Conservation (phyloP, 2,113 vertebrate genomes). For the Pseudopodoces humilis region DNA sequence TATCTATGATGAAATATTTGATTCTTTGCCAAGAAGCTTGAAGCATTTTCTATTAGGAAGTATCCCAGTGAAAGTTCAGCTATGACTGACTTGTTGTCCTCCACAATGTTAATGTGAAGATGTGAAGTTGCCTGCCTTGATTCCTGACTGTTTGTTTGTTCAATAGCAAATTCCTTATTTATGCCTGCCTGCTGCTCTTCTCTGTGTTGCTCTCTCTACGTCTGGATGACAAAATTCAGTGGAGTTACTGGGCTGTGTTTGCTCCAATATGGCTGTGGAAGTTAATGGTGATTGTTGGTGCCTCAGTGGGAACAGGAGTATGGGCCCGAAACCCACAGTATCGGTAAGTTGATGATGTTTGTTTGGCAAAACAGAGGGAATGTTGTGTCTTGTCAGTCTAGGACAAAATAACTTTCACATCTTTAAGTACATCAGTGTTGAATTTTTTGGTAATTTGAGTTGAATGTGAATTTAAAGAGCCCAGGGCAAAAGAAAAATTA, state of each 20-base stretch:
- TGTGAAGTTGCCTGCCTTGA: not conserved
- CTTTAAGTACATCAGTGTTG: not conserved
- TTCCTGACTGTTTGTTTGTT: not conserved
- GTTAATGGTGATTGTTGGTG: constrained; percentile 94
- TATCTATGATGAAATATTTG: not conserved
- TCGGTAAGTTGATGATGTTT: constrained; percentile 76
- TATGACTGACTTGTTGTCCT: not conserved
- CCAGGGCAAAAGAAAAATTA: not conserved
- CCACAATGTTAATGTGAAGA: not conserved
- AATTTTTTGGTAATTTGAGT: not conserved
- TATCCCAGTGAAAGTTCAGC: not conserved
- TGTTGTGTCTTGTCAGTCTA: not conserved
- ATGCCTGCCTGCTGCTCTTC: constrained; percentile 95
- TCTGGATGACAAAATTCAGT: constrained; percentile 93
- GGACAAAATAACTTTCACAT: not conserved
- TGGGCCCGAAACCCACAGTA: constrained; percentile 98
- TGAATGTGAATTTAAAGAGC: not conserved
- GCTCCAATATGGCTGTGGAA: constrained; percentile 99
- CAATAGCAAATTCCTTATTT: constrained; percentile 96
- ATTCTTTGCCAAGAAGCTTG: not conserved
- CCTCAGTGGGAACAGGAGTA: constrained; percentile 92
- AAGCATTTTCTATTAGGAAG: not conserved
- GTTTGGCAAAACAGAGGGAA: not conserved
- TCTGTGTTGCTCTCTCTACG: constrained; percentile 92
- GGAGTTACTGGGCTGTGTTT: constrained; percentile 99